Evolutionary conservation across 1,140 invertebrate genomes (phyloP), one percentile per base, ranked within the genome.

Genomic region (Nixonia krombeini): DNA sequence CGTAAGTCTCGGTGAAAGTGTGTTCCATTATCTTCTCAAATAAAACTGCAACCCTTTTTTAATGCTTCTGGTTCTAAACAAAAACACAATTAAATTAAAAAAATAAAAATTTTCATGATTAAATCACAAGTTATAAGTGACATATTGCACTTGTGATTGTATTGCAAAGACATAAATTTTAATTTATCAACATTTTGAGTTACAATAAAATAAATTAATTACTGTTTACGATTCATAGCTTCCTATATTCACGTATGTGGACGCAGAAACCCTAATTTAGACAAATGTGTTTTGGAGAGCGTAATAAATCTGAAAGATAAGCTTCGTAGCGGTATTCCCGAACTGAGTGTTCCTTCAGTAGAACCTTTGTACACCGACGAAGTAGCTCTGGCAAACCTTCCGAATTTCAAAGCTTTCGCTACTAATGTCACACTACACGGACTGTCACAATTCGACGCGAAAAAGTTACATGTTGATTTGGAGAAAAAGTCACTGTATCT

Each of bases 171-270:
- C n/a, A n/a, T n/a, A n/a, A n/a, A n/a, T n/a, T n/a, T n/a, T n/a
- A n/a, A n/a, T n/a, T n/a, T n/a, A 21, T 38, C 18, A 40, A 35
- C 76, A 37, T 37, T 12, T 33, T 12, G 10, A n/a, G 10, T 33
- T 33, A n/a, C n/a, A n/a, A n/a, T n/a, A n/a, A n/a, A n/a, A 21
- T 21, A 3, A 21, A 21, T 21, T 21, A 21, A 21, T 37, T 17
- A 18, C 15, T 18, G 9, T 8, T 18, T 16, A 8, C 16, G 10
- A 37, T 56, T 85, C 86, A 0, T 81, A 92, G 91, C 91, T 6
- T 81, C 86, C 1, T 92, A 90, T 73, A 87, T 93, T 0, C 82
- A 89, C 29, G 63, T 90, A 5, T 93, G 91, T 67, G 88, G 89
- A 47, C 85, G 88, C 0, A 87, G 86, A 35, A 87, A 91, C 72